Conservation (phyloP, 2,888 invertebrate species). For the Diarsia brunnea region DNA sequence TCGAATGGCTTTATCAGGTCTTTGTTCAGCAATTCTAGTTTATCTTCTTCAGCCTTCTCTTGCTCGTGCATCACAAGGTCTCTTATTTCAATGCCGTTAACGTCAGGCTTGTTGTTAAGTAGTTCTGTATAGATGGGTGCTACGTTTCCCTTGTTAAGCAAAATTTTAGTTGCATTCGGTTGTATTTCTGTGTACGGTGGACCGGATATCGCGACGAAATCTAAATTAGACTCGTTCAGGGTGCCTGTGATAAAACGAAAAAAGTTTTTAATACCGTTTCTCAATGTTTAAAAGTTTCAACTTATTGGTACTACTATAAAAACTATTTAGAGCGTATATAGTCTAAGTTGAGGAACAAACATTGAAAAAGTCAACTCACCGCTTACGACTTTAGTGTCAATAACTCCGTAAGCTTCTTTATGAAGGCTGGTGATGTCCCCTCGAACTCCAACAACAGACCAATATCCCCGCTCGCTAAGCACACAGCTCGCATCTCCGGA, state of each 20-base stretch:
- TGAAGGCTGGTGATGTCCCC: conserved; percentile 80
- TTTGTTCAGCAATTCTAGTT: conserved; percentile 79
- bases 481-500: conserved; percentile 76
- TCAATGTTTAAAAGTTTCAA: not conserved
- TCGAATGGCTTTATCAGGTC: conserved; percentile 91
- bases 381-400: conserved; percentile 90
- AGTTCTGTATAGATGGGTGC: conserved; percentile 85
- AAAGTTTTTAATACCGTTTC: not conserved
- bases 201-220: conserved; percentile 83
- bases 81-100: conserved; percentile 82
- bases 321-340: not conserved
- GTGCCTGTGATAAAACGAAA: conserved; percentile 62
- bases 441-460: conserved; percentile 82
- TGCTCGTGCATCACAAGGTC: conserved; percentile 83
- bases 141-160: conserved; percentile 84
- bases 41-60: conserved; percentile 82
- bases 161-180: conserved; percentile 70
- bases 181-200: conserved; percentile 81
- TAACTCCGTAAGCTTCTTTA: conserved; percentile 87
- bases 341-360: not conserved
- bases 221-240: conserved; percentile 68
- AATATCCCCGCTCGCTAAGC: conserved; percentile 76
- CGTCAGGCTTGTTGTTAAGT: conserved; percentile 82
- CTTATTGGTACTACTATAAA: not conserved
- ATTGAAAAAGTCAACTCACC: conserved; percentile 75